phyloP scores from a whole-genome alignment of 2,113 vertebrate genomes.

The Synchiropus splendidus region DNA sequence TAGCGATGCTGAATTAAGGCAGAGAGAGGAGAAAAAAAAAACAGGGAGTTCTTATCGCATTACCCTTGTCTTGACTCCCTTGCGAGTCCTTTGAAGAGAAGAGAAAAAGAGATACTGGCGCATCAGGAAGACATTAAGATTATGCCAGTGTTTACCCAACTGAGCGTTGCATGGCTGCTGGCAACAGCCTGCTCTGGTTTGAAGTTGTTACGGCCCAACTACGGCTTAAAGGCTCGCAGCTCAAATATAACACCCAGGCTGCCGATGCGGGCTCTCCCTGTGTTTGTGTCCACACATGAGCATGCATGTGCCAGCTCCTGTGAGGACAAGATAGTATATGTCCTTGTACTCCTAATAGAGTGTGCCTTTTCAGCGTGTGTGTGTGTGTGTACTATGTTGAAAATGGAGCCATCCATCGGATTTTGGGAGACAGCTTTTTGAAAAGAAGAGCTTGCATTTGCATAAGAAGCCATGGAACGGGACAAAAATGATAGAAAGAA shows the following conservation, averaged over 20 bases:
- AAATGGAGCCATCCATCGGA: slow-evolving; percentile 65
- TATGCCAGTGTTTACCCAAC: slow-evolving; percentile 55
- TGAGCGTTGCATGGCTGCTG: slow-evolving; percentile 46
- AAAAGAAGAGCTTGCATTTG: slow-evolving; percentile 54
- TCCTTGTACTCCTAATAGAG: slow-evolving; percentile 42
- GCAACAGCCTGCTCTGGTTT: slow-evolving; percentile 43
- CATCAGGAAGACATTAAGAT: slow-evolving; percentile 57
- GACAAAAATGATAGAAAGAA: slow-evolving; percentile 27
- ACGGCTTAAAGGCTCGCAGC: slow-evolving; percentile 34
- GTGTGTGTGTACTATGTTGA: slow-evolving; percentile 16
- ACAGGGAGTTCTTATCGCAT: slow-evolving; percentile 43
- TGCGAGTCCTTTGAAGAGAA: slow-evolving; percentile 43
- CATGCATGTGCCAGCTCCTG: slow-evolving; percentile 1
- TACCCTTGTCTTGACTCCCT: slow-evolving; percentile 62
- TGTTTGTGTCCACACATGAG: background rate
- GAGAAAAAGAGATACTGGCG: slow-evolving; percentile 30
- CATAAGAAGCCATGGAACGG: slow-evolving; percentile 46
- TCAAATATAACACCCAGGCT: slow-evolving; percentile 26
- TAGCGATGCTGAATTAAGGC: slow-evolving; percentile 16
- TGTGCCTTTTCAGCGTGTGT: slow-evolving; percentile 18
- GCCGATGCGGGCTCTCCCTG: slow-evolving; percentile 25
- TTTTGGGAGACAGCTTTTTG: slow-evolving; percentile 58
- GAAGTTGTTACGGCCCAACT: slow-evolving; percentile 46
- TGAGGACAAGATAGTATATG: slow-evolving; percentile 17
- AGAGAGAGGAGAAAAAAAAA: background rate